A percentile compares a stretch with the other conserved stretches of the same genome.
These are phyloP conservation scores for Pampusana beccarii DNA, from an alignment of 2,113 vertebrate species.

Conservation along the genomic window DNA sequence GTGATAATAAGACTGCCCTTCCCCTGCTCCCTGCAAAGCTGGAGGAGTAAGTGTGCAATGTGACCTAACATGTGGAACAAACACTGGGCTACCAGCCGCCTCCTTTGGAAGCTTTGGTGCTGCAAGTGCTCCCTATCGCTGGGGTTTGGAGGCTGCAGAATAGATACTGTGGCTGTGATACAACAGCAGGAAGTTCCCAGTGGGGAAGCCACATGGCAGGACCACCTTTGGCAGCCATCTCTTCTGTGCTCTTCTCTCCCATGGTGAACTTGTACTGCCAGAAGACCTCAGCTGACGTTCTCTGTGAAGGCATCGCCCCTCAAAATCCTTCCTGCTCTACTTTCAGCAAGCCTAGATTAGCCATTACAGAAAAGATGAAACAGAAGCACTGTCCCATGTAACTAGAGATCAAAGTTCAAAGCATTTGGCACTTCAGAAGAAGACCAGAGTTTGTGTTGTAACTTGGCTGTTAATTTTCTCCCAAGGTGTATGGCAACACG, in stretches of 20 bases:
- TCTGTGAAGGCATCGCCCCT: background rate
- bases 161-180: accelerated
- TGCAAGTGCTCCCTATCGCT: accelerated
- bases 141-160: background rate
- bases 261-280: background rate
- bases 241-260: background rate
- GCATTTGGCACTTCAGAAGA: background rate
- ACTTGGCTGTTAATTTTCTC: background rate
- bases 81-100: accelerated
- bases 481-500: background rate
- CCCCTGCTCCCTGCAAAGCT: background rate
- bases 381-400: background rate
- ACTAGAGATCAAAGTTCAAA: background rate
- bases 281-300: background rate
- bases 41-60: background rate
- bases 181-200: background rate
- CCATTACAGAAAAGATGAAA: background rate
- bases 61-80: background rate
- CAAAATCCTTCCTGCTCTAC: background rate
- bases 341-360: background rate
- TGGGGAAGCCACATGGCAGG: background rate
- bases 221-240: background rate
- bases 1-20: background rate
- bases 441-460: background rate
- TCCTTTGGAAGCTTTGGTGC: background rate